Conservation (phyloP, 1,140 invertebrate genomes). For the Drosophila eugracilis region DNA sequence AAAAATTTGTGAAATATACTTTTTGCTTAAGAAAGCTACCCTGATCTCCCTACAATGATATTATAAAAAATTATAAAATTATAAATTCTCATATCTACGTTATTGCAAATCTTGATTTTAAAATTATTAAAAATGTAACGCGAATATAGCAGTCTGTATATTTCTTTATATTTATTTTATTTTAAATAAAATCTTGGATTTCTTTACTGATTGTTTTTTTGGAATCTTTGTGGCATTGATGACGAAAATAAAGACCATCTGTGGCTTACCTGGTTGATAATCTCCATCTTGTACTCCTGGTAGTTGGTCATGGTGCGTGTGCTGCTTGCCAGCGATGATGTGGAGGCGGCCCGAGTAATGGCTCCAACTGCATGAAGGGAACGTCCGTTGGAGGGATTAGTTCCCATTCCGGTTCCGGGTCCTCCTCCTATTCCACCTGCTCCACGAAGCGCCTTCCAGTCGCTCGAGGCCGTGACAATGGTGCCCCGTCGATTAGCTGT, state of each 20-base stretch:
- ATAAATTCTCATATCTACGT: no score
- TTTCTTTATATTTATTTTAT: no score
- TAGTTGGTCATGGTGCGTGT: slow-evolving; percentile 79
- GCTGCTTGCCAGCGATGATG: slow-evolving; percentile 76
- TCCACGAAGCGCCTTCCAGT: slow-evolving; percentile 66
- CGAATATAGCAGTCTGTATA: no score
- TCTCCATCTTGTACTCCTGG: slow-evolving; percentile 83
- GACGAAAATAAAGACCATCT: not conserved
- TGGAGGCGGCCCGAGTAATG: slow-evolving; percentile 76
- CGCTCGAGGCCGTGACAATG: slow-evolving; percentile 63
- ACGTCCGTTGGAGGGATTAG: slow-evolving; percentile 46
- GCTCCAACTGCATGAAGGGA: slow-evolving; percentile 41
- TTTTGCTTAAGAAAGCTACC: no score
- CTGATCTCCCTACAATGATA: no score
- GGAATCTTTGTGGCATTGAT: no score
- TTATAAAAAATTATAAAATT: no score
- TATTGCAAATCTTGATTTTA: no score
- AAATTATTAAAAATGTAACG: no score
- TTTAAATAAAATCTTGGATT: no score
- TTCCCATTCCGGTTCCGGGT: not conserved
- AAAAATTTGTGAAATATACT: no score
- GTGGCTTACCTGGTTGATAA: slow-evolving; percentile 75
- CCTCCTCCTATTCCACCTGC: not conserved
- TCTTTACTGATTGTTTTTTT: no score
- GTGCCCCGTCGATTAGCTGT: slow-evolving; percentile 70